Conservation (phyloP, 1,140 invertebrate genomes). For the Magallana angulata region DNA sequence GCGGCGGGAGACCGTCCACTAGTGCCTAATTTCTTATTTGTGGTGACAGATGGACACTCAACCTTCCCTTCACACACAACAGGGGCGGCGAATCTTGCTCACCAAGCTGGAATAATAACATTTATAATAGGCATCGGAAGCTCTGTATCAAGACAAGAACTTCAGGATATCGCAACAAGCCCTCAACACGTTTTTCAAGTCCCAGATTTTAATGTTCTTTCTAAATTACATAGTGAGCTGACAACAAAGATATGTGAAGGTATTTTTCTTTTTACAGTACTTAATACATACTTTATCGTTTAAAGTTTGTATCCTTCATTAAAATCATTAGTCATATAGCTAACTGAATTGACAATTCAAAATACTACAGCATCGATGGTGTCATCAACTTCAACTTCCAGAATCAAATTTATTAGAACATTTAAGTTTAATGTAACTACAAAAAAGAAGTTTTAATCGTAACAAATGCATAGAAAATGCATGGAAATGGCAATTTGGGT, state of each 20-base stretch:
- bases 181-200: neutral
- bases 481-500: no score
- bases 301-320: no score
- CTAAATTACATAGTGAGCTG: neutral
- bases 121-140: constrained; percentile 27
- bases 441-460: no score
- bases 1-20: constrained; percentile 45
- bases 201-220: neutral
- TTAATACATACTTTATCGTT: no score
- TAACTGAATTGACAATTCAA: no score
- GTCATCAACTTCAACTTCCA: no score
- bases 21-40: constrained; percentile 53
- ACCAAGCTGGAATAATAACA: constrained; percentile 35
- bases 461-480: no score
- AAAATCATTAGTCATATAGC: no score
- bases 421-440: no score
- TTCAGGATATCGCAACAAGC: neutral
- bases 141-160: neutral
- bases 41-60: constrained; percentile 61
- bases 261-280: neutral
- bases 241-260: neutral
- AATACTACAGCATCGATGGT: no score
- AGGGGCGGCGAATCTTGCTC: constrained; percentile 37
- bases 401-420: no score
- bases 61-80: constrained; percentile 28